Evolutionary conservation across 2,113 vertebrate genomes (phyloP).

Genomic region (Jacana jacana): DNA sequence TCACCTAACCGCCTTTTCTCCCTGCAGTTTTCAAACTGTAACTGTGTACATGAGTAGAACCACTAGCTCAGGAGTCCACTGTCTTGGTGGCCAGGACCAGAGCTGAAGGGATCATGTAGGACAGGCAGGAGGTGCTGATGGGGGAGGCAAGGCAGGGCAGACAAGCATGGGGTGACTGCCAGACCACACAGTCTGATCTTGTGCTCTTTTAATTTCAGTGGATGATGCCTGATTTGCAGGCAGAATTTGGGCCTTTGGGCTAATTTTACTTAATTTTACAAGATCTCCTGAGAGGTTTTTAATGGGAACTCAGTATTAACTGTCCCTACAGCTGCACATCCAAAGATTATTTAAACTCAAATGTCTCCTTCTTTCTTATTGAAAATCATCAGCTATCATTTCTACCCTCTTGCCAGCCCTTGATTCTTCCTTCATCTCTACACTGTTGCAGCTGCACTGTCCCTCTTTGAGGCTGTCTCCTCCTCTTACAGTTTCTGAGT

Average conservation of each 20-base stretch:
- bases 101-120: background rate
- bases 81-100: background rate
- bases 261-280: constrained; percentile 37
- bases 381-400: background rate
- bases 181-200: accelerated
- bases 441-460: background rate
- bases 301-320: background rate
- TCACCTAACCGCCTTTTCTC: background rate
- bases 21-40: background rate
- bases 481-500: background rate
- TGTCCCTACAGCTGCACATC: background rate
- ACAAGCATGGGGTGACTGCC: accelerated
- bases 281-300: constrained; percentile 9
- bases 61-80: too few species aligned
- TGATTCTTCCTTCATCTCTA: background rate
- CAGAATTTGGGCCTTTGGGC: constrained; percentile 9
- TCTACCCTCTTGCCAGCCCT: background rate
- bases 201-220: background rate
- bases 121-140: background rate
- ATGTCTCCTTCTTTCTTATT: background rate
- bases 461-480: background rate
- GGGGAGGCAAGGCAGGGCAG: background rate
- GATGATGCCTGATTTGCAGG: background rate
- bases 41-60: accelerated
- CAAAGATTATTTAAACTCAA: constrained; percentile 11